These are phyloP conservation scores for Cygnus atratus DNA, from an alignment of 2,113 vertebrate genomes.

Conservation along the genomic window DNA sequence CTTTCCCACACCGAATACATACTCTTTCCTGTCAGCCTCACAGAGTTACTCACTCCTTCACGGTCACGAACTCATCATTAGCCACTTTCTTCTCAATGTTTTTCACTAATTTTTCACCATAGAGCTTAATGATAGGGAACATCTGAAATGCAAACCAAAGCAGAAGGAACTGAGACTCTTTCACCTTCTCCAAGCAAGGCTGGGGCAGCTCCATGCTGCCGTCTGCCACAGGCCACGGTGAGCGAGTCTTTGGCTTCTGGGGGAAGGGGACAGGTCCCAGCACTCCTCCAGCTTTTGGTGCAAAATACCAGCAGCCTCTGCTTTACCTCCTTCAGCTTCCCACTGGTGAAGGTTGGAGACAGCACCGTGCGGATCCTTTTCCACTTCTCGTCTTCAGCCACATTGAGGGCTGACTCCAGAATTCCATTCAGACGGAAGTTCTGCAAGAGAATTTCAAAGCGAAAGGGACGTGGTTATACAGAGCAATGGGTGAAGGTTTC, in stretches of 20 bases:
- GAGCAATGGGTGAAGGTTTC: background rate
- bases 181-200: background rate
- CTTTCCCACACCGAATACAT: background rate
- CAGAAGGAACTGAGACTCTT: background rate
- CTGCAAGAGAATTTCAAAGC: conserved; percentile 27
- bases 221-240: background rate
- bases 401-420: background rate
- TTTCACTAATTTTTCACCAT: conserved; percentile 74
- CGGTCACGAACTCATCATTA: conserved; percentile 29
- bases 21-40: background rate
- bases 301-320: background rate
- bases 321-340: conserved; percentile 77
- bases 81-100: conserved; percentile 74
- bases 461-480: background rate
- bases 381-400: conserved; percentile 72
- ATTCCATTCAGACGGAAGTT: conserved; percentile 61
- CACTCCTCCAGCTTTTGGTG: background rate
- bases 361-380: conserved; percentile 71
- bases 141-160: conserved; percentile 75
- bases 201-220: background rate
- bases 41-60: conserved; percentile 70
- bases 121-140: conserved; percentile 77
- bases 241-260: background rate
- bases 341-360: conserved; percentile 76
- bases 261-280: background rate